Evolutionary conservation across 2,888 invertebrate species (phyloP).

Genomic region (Orthonychiurus folsomi): DNA sequence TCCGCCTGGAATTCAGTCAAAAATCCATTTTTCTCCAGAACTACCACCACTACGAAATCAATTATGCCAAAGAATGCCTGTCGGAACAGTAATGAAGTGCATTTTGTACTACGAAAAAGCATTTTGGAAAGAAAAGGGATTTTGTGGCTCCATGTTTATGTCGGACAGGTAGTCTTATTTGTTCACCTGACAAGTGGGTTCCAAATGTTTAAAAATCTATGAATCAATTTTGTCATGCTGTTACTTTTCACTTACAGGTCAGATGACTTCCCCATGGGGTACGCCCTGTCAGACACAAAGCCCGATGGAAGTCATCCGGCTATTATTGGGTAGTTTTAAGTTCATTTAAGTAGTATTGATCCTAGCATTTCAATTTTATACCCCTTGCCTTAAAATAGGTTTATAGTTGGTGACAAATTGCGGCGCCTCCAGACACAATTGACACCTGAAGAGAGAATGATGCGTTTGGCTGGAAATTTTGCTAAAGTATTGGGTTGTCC

Average conservation of each 20-base stretch:
- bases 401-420: background rate
- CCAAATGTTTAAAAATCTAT: too few species aligned
- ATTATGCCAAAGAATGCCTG: constrained; percentile 43
- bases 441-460: constrained; percentile 40
- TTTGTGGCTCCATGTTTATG: constrained; percentile 7
- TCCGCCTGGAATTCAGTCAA: constrained; percentile 43
- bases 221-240: too few species aligned
- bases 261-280: constrained; percentile 2
- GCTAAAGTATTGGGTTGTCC: constrained; percentile 42
- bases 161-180: too few species aligned
- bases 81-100: constrained; percentile 46
- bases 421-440: background rate
- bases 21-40: constrained; percentile 44
- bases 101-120: constrained; percentile 44
- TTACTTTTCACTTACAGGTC: too few species aligned
- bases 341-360: background rate
- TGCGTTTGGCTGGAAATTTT: constrained; percentile 44
- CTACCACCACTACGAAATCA: constrained; percentile 43
- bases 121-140: constrained; percentile 46
- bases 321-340: constrained; percentile 3
- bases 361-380: background rate
- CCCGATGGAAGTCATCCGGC: constrained; percentile 8
- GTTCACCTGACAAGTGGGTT: too few species aligned
- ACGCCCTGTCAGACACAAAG: background rate
- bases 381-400: background rate